Evolutionary conservation across 2,797 vertebrate species (phyloP).

Genomic region (Avahi laniger): DNA sequence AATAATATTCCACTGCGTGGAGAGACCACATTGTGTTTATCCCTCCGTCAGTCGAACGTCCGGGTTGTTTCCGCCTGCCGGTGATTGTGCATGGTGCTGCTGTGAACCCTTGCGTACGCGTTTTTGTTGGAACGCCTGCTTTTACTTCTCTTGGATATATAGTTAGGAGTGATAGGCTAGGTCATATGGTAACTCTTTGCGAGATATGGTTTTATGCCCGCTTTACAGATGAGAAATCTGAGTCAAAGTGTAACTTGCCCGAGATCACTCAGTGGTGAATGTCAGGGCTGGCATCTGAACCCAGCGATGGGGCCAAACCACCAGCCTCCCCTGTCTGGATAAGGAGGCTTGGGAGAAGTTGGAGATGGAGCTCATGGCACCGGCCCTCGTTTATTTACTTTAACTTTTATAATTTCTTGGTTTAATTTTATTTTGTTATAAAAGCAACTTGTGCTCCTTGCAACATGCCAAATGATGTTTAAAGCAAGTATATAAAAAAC

Average conservation of each 20-base stretch:
- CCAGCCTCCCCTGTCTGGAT: background rate
- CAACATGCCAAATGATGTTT: background rate
- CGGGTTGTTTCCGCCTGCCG: background rate
- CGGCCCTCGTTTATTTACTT: background rate
- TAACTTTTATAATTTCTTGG: background rate
- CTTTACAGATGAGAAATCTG: background rate
- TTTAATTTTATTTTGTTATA: background rate
- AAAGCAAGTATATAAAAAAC: background rate
- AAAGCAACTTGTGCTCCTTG: background rate
- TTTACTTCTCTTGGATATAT: background rate
- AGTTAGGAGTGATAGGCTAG: background rate
- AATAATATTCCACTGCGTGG: background rate
- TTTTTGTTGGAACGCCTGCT: background rate
- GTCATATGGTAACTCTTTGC: background rate
- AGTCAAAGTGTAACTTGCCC: background rate
- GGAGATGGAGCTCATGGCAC: background rate
- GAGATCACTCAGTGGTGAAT: no score
- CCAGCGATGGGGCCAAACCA: background rate
- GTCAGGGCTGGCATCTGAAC: background rate
- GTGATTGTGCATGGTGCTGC: background rate
- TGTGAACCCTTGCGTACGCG: fast-evolving
- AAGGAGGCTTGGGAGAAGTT: background rate
- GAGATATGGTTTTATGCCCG: background rate
- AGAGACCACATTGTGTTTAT: background rate
- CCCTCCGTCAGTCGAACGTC: background rate